Conservation (phyloP, 1,140 invertebrate genomes). For the Nautilus pompilius region DNA sequence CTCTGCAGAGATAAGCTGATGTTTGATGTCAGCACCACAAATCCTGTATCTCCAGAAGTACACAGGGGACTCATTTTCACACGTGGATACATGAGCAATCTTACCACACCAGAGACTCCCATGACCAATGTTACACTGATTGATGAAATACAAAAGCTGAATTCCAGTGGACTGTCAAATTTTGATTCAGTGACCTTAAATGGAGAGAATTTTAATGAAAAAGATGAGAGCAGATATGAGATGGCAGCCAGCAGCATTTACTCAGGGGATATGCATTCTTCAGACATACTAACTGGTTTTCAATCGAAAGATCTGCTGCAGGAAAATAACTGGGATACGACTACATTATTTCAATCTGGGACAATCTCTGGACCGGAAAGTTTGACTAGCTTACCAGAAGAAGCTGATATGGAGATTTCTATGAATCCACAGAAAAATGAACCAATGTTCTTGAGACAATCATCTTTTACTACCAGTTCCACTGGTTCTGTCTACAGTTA, state of each 20-base stretch:
- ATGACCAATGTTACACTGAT: slow-evolving; percentile 11
- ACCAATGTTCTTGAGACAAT: neutral
- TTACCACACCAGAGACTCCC: slow-evolving; percentile 40
- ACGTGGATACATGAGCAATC: slow-evolving; percentile 45
- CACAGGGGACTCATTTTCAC: slow-evolving; percentile 41
- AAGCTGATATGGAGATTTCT: too few species aligned
- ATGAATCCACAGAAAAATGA: too few species aligned
- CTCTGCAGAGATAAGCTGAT: slow-evolving; percentile 83
- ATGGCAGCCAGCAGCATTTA: neutral
- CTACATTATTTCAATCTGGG: neutral
- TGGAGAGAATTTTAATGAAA: neutral
- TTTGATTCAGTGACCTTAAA: neutral
- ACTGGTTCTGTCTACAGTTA: slow-evolving; percentile 1
- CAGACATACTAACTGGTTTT: neutral
- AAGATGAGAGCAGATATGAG: neutral
- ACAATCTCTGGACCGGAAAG: neutral
- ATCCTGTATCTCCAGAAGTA: slow-evolving; percentile 19
- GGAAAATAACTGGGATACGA: too few species aligned
- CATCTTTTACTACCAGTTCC: neutral
- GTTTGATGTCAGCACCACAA: slow-evolving; percentile 67
- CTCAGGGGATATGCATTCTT: neutral
- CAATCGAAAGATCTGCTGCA: neutral
- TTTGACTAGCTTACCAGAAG: neutral
- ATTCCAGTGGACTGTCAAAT: too few species aligned
- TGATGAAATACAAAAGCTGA: neutral